Evolutionary conservation across 2,888 invertebrate species (phyloP).

Genomic region (Sesia bembeciformis): DNA sequence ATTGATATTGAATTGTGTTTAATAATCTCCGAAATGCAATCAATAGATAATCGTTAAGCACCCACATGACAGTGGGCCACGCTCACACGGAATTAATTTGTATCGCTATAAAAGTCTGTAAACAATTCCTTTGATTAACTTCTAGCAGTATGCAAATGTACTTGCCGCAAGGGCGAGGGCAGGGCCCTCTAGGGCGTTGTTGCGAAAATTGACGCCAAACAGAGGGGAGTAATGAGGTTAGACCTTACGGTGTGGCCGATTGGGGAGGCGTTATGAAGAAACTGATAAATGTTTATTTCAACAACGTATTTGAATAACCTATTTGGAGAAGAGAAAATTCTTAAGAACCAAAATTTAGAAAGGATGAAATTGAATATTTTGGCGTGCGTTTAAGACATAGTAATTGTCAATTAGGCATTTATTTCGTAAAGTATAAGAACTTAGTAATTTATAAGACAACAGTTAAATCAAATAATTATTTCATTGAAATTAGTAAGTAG

Average conservation of each 20-base stretch:
- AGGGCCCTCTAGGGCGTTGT: conserved; percentile 35
- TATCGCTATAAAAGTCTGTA: conserved; percentile 10
- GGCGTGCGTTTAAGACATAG: too few relatives aligned
- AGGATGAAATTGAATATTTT: too few relatives aligned
- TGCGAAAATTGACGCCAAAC: conserved; percentile 46
- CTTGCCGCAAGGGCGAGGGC: conserved; percentile 20
- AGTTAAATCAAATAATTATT: too few relatives aligned
- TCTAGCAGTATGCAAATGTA: conserved; percentile 41
- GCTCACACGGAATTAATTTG: not conserved
- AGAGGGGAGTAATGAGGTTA: conserved; percentile 35
- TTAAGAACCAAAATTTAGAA: too few relatives aligned
- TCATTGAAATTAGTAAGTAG: too few relatives aligned
- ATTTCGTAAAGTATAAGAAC: too few relatives aligned
- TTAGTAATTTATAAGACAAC: too few relatives aligned
- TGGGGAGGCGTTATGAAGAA: not conserved
- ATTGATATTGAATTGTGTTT: too few relatives aligned
- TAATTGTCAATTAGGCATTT: too few relatives aligned
- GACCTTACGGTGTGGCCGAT: conserved; percentile 8
- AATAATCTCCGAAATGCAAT: too few relatives aligned
- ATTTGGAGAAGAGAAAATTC: not conserved
- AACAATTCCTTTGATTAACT: conserved; percentile 35
- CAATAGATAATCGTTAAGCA: too few relatives aligned
- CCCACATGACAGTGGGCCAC: not conserved
- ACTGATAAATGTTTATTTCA: not conserved
- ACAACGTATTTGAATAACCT: not conserved